A percentile compares a stretch with the other conserved stretches of the same genome.
Evolutionary conservation across 2,888 invertebrate genomes (phyloP).

Genomic region (Cremastinae sp.): DNA sequence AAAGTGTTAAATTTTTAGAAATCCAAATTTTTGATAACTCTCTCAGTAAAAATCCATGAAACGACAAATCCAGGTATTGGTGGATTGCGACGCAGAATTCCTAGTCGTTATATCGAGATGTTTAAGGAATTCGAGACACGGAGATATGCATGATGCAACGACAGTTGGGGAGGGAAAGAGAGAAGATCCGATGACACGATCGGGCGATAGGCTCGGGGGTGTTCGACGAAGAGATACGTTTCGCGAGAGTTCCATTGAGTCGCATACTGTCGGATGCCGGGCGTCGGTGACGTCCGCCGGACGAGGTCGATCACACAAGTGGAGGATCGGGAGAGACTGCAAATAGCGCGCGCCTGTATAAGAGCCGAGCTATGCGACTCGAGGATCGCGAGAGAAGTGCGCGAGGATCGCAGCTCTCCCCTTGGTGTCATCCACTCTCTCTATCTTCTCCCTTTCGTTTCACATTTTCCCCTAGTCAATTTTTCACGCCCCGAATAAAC

Average conservation of each 20-base stretch:
- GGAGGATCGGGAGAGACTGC: conserved; percentile 66
- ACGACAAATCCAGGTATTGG: too few species aligned
- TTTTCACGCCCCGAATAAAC: conserved; percentile 1
- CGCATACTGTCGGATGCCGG: conserved; percentile 61
- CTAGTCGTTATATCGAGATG: too few species aligned
- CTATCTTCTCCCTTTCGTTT: conserved; percentile 39
- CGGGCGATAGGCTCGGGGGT: conserved; percentile 13
- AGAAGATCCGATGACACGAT: conserved; percentile 30
- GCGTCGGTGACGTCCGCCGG: conserved; percentile 68
- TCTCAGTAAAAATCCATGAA: too few species aligned
- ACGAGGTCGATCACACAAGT: conserved; percentile 47
- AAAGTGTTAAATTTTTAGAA: too few species aligned
- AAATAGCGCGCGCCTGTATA: conserved; percentile 72
- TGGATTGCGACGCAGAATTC: too few species aligned
- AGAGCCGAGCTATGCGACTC: conserved; percentile 72
- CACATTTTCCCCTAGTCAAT: not conserved
- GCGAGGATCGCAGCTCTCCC: conserved; percentile 47
- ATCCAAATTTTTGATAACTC: too few species aligned
- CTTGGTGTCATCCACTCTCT: conserved; percentile 49
- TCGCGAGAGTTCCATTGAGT: conserved; percentile 60
- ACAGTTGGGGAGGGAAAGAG: conserved; percentile 20
- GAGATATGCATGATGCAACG: conserved; percentile 7
- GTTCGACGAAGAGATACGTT: conserved; percentile 28
- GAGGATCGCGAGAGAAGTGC: conserved; percentile 49
- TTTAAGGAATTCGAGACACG: not conserved